A percentile compares a stretch with the other conserved stretches of the same genome.
Conservation (phyloP, 2,888 invertebrate species). For the Cecidostiba fungosa region DNA sequence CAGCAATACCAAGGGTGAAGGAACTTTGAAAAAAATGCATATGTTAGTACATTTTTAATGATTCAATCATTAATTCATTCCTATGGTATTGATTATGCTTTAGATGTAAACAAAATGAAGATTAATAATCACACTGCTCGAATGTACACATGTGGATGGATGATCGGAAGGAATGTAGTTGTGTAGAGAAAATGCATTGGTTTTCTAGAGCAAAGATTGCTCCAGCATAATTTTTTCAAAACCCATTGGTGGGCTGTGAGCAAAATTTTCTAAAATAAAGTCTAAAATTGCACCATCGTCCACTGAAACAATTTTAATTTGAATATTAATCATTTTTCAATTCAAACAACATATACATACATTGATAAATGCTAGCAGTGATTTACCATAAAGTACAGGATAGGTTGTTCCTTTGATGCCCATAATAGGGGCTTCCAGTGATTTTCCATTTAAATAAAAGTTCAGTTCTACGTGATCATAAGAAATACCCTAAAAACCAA, state of each 20-base stretch:
- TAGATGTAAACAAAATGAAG: slow-evolving; percentile 42
- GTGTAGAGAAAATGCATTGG: slow-evolving; percentile 17
- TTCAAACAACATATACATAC: slow-evolving; percentile 28
- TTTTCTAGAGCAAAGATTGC: slow-evolving; percentile 93
- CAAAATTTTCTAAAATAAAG: slow-evolving; percentile 94
- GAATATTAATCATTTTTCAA: slow-evolving; percentile 34
- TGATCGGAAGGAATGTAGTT: slow-evolving; percentile 52
- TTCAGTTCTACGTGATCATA: slow-evolving; percentile 98
- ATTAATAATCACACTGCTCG: slow-evolving; percentile 42
- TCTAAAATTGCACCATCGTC: slow-evolving; percentile 99
- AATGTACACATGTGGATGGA: slow-evolving; percentile 55
- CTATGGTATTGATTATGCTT: slow-evolving; percentile 49
- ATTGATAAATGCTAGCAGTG: slow-evolving; percentile 11
- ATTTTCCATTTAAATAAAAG: slow-evolving; percentile 96
- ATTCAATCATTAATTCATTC: slow-evolving; percentile 35
- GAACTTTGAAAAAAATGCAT: slow-evolving; percentile 36
- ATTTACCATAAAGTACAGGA: slow-evolving; percentile 95
- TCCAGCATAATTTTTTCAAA: slow-evolving; percentile 98
- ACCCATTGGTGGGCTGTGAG: slow-evolving; percentile 90
- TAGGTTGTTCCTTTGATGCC: slow-evolving; percentile 95
- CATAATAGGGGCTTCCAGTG: slow-evolving; percentile 91
- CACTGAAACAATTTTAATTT: slow-evolving; percentile 84
- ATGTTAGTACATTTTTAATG: slow-evolving; percentile 30
- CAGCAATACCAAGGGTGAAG: slow-evolving; percentile 52
- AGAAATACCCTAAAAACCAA: slow-evolving; percentile 87